Evolutionary conservation across 2,113 vertebrate species (phyloP), one percentile per base, ranked within the genome.

Genomic region (Brienomyrus longianalis): DNA sequence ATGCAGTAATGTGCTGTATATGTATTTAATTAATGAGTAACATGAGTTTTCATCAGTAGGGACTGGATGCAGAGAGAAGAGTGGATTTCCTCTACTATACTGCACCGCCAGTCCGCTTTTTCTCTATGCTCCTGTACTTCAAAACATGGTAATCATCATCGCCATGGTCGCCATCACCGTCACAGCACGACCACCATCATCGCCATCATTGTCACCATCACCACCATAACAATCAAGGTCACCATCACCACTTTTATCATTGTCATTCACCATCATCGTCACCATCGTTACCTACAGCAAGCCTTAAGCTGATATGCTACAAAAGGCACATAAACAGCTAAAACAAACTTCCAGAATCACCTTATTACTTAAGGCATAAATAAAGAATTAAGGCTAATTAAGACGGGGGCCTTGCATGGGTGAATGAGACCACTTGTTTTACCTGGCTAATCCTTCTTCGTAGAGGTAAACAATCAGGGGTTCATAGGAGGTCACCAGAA

Each of bases 371-470:
- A 70, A 70, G n/a, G 9, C n/a, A 31, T 66, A 66, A 66, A 27
- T n/a, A 62, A 43, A 62, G 35, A 47, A 88, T 39, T 45, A 27
- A 88, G 35, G 56, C 8, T 13, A 23, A 5, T 59, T 62, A n/a
- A 51, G 48, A 54, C n/a, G 0, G 31, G 6, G 17, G n/a, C 7
- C 27, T 87, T 3, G 39, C 39, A 66, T 66, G 50, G 23, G 27
- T 39, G 17, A 21, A 27, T 56, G 31, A 23, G 3, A 31, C 5
- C 19, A 52, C 48, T 21, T 3, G 35, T 86, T 95, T 95, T 94
- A 99, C 98, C 98, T 97, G 39, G 98, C 97, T 62, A 99, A 91
- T 86, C 98, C 98, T 93, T 99, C 98, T 93, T 99, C 98, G 8
- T 99, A 99, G 88, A 99, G 96, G 89, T 99, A 99, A 92, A 98